phyloP scores from a whole-genome alignment of 2,113 vertebrate genomes.

The Romanogobio albipinnatus region DNA sequence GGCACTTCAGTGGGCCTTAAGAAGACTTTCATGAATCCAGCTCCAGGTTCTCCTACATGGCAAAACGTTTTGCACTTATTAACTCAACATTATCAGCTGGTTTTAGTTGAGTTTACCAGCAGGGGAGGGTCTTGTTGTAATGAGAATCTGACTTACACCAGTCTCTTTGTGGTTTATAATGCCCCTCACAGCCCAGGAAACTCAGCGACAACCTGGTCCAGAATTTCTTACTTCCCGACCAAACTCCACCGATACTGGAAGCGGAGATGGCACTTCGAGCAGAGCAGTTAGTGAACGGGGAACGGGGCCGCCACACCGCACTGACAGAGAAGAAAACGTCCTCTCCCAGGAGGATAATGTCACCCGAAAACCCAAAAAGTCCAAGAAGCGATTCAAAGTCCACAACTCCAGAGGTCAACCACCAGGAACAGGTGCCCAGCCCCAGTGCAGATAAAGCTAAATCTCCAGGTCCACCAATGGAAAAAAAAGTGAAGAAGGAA shows the following conservation, averaged over 20 bases:
- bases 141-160: neutral
- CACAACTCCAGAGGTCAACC: slow-evolving; percentile 25
- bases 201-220: slow-evolving; percentile 74
- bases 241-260: slow-evolving; percentile 73
- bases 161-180: neutral
- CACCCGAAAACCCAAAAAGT: slow-evolving; percentile 23
- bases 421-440: slow-evolving; percentile 12
- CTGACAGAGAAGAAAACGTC: slow-evolving; percentile 51
- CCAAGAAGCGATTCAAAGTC: slow-evolving; percentile 33
- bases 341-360: slow-evolving; percentile 2
- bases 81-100: neutral
- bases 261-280: slow-evolving; percentile 64
- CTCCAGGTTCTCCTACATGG: neutral
- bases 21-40: no score
- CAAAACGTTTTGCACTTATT: neutral
- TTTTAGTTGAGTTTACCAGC: neutral
- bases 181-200: slow-evolving; percentile 66
- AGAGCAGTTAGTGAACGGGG: slow-evolving; percentile 61
- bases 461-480: neutral
- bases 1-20: neutral
- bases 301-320: slow-evolving; percentile 24
- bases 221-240: slow-evolving; percentile 74
- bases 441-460: neutral
- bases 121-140: neutral
- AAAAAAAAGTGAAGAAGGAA: slow-evolving; percentile 20